A percentile compares a stretch with the other conserved stretches of the same genome.
Evolutionary conservation across 2,888 invertebrate species (phyloP).

Genomic region (Argyresthia albistria): DNA sequence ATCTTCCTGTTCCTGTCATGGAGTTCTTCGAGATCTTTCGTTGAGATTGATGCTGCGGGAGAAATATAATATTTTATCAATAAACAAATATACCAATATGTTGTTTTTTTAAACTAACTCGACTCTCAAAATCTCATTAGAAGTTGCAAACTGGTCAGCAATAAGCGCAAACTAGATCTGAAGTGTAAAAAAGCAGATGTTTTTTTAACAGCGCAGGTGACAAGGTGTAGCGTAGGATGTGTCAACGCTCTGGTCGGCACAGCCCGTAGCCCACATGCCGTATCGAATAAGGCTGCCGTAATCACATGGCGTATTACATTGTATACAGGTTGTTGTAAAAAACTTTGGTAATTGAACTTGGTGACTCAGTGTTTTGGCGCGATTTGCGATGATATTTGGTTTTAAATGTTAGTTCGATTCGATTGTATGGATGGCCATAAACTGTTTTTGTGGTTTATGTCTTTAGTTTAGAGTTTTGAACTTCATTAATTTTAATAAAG

Average conservation of each 20-base stretch:
- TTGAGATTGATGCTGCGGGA: conserved; percentile 49
- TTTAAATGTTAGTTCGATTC: too few relatives aligned
- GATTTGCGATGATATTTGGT: too few relatives aligned
- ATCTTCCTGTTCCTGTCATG: conserved; percentile 49
- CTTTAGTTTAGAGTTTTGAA: too few relatives aligned
- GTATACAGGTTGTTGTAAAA: neutral
- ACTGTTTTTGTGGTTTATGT: too few relatives aligned
- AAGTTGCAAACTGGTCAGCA: conserved; percentile 13
- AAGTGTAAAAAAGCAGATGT: conserved; percentile 36
- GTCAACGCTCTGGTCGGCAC: conserved; percentile 52
- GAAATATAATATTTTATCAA: conserved; percentile 11
- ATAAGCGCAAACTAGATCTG: conserved; percentile 45
- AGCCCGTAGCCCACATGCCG: conserved; percentile 67
- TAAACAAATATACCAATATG: conserved; percentile 23
- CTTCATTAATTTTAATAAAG: too few relatives aligned
- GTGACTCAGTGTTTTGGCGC: too few relatives aligned
- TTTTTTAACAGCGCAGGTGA: conserved; percentile 59
- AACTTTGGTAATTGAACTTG: neutral
- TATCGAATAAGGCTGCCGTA: conserved; percentile 64
- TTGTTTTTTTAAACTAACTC: conserved; percentile 17
- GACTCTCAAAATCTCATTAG: conserved; percentile 10
- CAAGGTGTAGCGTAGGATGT: conserved; percentile 63
- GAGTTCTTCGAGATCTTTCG: conserved; percentile 64
- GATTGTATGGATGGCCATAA: too few relatives aligned
- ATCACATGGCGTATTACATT: conserved; percentile 35